Percentiles rank a stretch among this genome's conserved stretches.
Conservation (phyloP, 2,888 invertebrate genomes). For the Mimas tiliae region DNA sequence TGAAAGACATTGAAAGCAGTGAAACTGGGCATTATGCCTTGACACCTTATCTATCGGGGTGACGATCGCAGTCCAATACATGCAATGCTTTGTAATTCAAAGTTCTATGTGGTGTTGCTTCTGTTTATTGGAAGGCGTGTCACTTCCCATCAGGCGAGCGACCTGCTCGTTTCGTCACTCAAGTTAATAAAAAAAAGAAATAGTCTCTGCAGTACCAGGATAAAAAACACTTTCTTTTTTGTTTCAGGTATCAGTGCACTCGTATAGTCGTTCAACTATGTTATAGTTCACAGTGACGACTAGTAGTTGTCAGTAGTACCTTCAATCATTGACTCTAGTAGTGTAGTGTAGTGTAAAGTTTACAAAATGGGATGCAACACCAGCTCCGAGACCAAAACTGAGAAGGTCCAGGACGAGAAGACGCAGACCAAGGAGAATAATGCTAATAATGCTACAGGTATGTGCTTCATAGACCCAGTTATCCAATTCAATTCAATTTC, state of each 20-base stretch:
- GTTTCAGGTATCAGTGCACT: conserved; percentile 49
- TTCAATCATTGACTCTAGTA: conserved; percentile 32
- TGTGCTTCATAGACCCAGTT: conserved; percentile 22
- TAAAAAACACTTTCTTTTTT: conserved; percentile 33
- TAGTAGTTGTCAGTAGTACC: conserved; percentile 36
- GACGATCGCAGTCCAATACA: too few species aligned
- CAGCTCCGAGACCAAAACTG: conserved; percentile 63
- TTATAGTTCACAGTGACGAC: conserved; percentile 40
- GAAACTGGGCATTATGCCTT: too few species aligned
- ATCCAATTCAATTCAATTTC: too few species aligned
- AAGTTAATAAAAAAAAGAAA: too few species aligned
- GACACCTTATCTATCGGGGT: too few species aligned
- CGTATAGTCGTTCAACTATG: conserved; percentile 43
- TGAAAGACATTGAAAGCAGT: too few species aligned
- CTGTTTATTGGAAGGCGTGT: too few species aligned
- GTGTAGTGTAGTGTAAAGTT: conserved; percentile 38
- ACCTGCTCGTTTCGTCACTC: too few species aligned
- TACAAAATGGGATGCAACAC: conserved; percentile 68
- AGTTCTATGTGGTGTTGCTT: too few species aligned
- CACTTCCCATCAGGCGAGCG: too few species aligned
- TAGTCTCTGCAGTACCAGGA: background rate
- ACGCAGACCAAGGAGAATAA: conserved; percentile 50
- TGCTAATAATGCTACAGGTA: conserved; percentile 50
- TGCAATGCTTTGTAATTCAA: too few species aligned
- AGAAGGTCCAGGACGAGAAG: conserved; percentile 56